Percentiles rank a stretch among this genome's conserved stretches.
These are phyloP conservation scores for Gastracanthus pulcherrimus DNA, from an alignment of 2,888 invertebrate genomes.

Conservation along the genomic window DNA sequence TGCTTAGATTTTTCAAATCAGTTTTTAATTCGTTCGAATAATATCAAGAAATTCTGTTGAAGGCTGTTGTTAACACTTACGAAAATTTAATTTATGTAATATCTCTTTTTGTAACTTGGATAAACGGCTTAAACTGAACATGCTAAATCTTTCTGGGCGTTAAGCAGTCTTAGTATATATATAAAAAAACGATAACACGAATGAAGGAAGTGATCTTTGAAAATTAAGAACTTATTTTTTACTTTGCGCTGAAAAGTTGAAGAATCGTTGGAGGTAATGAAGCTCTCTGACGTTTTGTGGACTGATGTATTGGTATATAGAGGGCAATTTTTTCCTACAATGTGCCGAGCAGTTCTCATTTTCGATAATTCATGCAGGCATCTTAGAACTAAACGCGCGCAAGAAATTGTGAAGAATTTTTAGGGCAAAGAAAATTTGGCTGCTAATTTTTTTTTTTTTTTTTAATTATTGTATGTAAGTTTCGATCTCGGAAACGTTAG, in stretches of 20 bases:
- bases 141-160: constrained; percentile 23
- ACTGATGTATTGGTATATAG: constrained; percentile 56
- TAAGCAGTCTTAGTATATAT: constrained; percentile 29
- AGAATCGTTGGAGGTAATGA: constrained; percentile 42
- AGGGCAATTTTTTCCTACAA: constrained; percentile 54
- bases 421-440: neutral
- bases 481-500: constrained; percentile 23
- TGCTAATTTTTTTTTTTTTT: neutral
- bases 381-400: neutral
- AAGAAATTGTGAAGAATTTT: neutral
- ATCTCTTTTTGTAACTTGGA: constrained; percentile 7
- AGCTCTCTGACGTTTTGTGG: constrained; percentile 54
- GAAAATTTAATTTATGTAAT: constrained; percentile 33
- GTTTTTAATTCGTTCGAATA: constrained; percentile 19
- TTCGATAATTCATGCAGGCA: constrained; percentile 52
- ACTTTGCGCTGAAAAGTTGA: constrained; percentile 45
- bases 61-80: constrained; percentile 30
- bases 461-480: constrained; percentile 25
- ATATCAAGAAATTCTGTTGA: constrained; percentile 17
- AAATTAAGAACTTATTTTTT: constrained; percentile 52
- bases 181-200: constrained; percentile 13
- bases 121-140: constrained; percentile 21
- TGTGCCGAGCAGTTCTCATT: constrained; percentile 55
- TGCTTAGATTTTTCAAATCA: constrained; percentile 10
- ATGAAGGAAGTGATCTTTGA: constrained; percentile 51